phyloP scores from a whole-genome alignment of 1,140 invertebrate genomes.

The Goniozus legneri region DNA sequence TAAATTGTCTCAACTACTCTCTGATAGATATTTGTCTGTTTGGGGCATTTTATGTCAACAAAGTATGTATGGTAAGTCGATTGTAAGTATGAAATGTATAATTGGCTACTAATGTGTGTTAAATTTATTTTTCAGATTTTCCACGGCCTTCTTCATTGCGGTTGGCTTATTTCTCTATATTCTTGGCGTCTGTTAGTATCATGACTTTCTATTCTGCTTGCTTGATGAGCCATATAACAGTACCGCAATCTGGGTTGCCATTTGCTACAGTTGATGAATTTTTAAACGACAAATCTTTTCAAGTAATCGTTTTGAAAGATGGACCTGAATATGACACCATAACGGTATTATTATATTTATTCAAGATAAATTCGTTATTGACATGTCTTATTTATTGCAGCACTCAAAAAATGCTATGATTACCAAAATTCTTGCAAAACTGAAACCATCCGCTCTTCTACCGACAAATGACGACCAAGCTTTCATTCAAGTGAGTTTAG shows the following conservation, averaged over 20 bases:
- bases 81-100: constrained; percentile 6
- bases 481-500: too few species aligned
- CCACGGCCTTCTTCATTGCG: constrained; percentile 9
- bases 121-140: constrained; percentile 13
- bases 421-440: too few species aligned
- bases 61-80: constrained; percentile 23
- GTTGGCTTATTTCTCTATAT: constrained; percentile 17
- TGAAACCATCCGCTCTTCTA: too few species aligned
- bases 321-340: too few species aligned
- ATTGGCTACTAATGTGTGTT: too few species aligned
- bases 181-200: constrained; percentile 7
- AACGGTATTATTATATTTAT: too few species aligned
- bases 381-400: too few species aligned
- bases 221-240: constrained; percentile 27
- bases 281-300: constrained; percentile 18
- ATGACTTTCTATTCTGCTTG: constrained; percentile 18
- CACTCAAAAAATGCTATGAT: too few species aligned
- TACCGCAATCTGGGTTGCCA: constrained; percentile 6
- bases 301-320: constrained; percentile 15
- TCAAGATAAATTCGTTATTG: too few species aligned
- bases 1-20: too few species aligned
- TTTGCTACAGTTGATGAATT: constrained; percentile 24
- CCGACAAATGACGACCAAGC: too few species aligned
- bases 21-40: constrained; percentile 21
- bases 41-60: constrained; percentile 39